phyloP scores from a whole-genome alignment of 2,888 invertebrate species.

The Achlya flavicornis region DNA sequence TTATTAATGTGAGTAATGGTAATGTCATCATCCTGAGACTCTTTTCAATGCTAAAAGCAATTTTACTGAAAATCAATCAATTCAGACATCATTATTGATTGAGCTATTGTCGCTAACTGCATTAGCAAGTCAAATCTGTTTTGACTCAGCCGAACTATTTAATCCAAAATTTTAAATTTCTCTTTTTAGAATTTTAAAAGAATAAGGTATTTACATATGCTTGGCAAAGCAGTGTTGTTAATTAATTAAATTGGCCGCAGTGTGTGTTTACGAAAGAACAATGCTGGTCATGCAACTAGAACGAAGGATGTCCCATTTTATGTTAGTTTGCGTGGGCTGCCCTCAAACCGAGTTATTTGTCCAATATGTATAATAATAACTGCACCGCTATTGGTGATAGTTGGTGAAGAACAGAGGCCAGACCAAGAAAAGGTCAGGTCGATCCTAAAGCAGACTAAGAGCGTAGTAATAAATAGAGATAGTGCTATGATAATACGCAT shows the following conservation, averaged over 20 bases:
- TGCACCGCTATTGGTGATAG: background rate
- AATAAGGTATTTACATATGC: background rate
- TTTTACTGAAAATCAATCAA: background rate
- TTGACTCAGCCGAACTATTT: no score
- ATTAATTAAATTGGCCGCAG: conserved; percentile 36
- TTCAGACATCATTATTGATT: background rate
- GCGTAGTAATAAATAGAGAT: background rate
- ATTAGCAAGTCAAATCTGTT: background rate
- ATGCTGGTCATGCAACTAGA: conserved; percentile 47
- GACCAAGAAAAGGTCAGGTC: background rate
- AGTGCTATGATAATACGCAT: no score
- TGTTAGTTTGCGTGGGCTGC: conserved; percentile 49
- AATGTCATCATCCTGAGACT: background rate
- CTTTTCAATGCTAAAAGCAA: background rate
- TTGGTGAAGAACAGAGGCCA: background rate
- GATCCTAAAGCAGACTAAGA: background rate
- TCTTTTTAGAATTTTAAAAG: no score
- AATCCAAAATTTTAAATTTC: no score
- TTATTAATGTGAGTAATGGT: background rate
- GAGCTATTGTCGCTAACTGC: background rate
- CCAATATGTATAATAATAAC: conserved; percentile 23
- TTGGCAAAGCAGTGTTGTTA: conserved; percentile 28
- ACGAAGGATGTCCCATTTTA: conserved; percentile 65
- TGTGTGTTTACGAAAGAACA: conserved; percentile 45
- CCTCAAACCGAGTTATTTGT: conserved; percentile 37